A percentile compares a stretch with the other conserved stretches of the same genome.
phyloP scores from a whole-genome alignment of 2,888 invertebrate genomes.

The Patella caerulea region DNA sequence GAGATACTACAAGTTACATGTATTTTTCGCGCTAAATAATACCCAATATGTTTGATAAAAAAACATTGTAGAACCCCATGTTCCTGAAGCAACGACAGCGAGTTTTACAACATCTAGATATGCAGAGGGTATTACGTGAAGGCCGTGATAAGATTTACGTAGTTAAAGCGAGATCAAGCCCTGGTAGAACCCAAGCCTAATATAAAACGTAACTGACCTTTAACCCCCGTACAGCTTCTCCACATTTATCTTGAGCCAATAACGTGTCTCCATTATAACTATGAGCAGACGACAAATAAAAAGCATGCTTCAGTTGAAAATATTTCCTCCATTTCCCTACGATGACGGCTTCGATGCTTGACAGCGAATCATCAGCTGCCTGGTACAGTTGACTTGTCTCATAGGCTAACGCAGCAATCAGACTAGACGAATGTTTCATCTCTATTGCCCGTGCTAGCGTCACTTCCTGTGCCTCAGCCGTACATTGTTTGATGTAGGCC shows the following conservation, averaged over 20 bases:
- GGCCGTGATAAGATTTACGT: no score
- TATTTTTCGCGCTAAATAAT: no score
- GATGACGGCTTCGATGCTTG: conserved; percentile 73
- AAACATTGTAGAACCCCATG: no score
- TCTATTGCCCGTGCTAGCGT: conserved; percentile 79
- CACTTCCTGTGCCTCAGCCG: conserved; percentile 80
- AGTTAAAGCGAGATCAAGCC: no score
- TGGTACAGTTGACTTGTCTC: conserved; percentile 77
- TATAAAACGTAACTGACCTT: conserved; percentile 73
- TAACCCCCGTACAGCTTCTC: conserved; percentile 77
- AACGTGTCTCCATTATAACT: conserved; percentile 77
- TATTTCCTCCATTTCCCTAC: conserved; percentile 77
- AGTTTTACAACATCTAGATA: no score
- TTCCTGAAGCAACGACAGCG: no score
- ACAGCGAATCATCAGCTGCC: conserved; percentile 75
- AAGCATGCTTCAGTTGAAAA: conserved; percentile 76
- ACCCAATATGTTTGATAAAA: no score
- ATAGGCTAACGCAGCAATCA: conserved; percentile 77
- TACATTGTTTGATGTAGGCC: conserved; percentile 78
- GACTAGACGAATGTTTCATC: conserved; percentile 76
- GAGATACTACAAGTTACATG: no score
- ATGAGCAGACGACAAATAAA: conserved; percentile 78
- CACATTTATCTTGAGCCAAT: conserved; percentile 78
- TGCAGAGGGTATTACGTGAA: no score
- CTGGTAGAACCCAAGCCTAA: no score